Evolutionary conservation across 30 jellyfish, hydroid and myxozoan genomes (phyloP), one percentile per base, ranked within the genome.

Genomic region (Clytia hemisphaerica): DNA sequence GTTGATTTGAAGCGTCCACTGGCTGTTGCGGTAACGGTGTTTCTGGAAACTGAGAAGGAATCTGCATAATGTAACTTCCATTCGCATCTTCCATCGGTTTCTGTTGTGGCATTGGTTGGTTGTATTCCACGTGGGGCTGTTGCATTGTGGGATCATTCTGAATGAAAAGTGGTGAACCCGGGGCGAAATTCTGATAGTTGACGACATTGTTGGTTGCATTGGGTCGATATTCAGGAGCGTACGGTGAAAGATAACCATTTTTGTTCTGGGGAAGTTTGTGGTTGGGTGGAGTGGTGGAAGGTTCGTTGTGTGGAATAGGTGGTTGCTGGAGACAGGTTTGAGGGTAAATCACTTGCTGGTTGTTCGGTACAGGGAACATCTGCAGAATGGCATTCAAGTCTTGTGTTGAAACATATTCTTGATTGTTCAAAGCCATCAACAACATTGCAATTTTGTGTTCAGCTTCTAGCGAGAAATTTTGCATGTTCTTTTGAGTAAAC

Each of bases 381-480:
- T 19, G 36, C 14, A 2, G 71, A 5, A 21, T 24, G n/a, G 54
- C 54, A 42, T 12, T 42, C 18, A 12, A 19, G 19, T 42, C 54
- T 16, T 42, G 19, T 42, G 19, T 12, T 12, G 54, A 42, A 3
- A 37, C 33, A 36, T 26, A 7, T 37, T 37, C 61, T 65, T 65
- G 78, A 12, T 19, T 10, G 26, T 19, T 37, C 30, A 65, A 31
- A 21, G 18, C 44, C 27, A 77, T 51, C 29, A 77, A 68, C 61
- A 77, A 40, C 37, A 74, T 54, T 18, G 73, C 95, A 44, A 85
- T 35, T 28, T 72, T 72, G 21, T 71, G 83, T 49, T 85, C 95
- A 16, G 95, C 93, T 37, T 85, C 95, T 9, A 69, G 24, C 10
- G 74, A 71, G 0, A 85, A 79, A 42, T 85, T 89, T 58, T 85